Evolutionary conservation across 2,113 vertebrate genomes (phyloP).

Genomic region (Dascyllus trimaculatus): DNA sequence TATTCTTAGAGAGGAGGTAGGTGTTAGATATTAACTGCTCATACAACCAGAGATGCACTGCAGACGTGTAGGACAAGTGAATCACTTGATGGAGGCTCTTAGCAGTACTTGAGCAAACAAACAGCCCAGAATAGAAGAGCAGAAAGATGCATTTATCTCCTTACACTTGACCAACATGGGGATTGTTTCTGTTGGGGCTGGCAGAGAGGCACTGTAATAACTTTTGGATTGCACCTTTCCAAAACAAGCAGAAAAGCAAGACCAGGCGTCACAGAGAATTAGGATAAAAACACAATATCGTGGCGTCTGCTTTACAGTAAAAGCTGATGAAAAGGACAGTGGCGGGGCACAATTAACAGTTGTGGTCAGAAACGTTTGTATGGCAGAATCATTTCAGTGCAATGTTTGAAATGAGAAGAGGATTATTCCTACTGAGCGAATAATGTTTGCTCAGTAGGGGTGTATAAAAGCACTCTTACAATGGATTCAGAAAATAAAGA

Average conservation of each 20-base stretch:
- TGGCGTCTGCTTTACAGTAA: slow-evolving; percentile 14
- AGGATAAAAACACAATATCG: slow-evolving; percentile 9
- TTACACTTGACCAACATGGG: slow-evolving; percentile 14
- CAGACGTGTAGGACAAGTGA: slow-evolving; percentile 16
- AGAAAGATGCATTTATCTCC: slow-evolving; percentile 34
- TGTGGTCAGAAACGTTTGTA: slow-evolving; percentile 12
- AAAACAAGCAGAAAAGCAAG: slow-evolving; percentile 21
- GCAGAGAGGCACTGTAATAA: slow-evolving; percentile 9
- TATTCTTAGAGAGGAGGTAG: slow-evolving; percentile 56
- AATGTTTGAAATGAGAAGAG: slow-evolving; percentile 32
- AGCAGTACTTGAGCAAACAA: slow-evolving; percentile 32
- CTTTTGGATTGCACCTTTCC: slow-evolving; percentile 28
- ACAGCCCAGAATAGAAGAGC: slow-evolving; percentile 42
- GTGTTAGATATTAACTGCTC: slow-evolving; percentile 38
- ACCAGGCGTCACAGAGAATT: not conserved
- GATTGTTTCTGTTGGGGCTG: not conserved
- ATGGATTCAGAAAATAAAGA: slow-evolving; percentile 26
- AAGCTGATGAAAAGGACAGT: slow-evolving; percentile 13
- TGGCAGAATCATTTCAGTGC: slow-evolving; percentile 24
- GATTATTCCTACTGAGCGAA: slow-evolving; percentile 47
- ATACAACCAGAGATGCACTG: slow-evolving; percentile 11
- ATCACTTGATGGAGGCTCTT: slow-evolving; percentile 29
- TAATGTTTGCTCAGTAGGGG: slow-evolving; percentile 26
- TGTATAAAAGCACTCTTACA: slow-evolving; percentile 37
- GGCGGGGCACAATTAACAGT: not conserved